Base-by-base conservation (phyloP, 1,140 invertebrate species). In the Drosophila biarmipes region DNA sequence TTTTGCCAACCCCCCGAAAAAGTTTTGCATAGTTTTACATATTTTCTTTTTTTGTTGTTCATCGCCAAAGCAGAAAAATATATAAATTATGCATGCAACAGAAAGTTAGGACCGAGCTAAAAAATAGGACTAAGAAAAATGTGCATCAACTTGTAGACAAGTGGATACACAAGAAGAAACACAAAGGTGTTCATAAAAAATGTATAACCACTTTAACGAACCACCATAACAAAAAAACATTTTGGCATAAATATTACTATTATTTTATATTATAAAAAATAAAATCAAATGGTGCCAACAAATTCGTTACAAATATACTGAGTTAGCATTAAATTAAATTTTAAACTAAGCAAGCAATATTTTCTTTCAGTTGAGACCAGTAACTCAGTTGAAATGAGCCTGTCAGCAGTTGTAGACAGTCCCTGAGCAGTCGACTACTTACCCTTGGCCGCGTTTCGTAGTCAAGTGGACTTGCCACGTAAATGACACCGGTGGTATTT, bases 371-470 rank as follows among this genome's bases (percentile, higher is more conserved):
- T 53, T 11, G 12, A 24, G n/a, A 8, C 17, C 34, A 53, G 55
- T 52, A n/a, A 11, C 11, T 24, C 8, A 15, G 27, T 29, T 29
- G 2, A 66, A 57, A 48, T 42, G 27, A 54, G 35, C 38, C 27
- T 63, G 52, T 15, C 34, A 48, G 17, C 43, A 61, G 35, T 29
- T 40, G 43, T 34, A 63, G 63, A 27, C 42, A 31, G 19, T 63
- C 43, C 11, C 37, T 14, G 19, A 11, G 15, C 35, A 5, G 37
- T 42, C 15, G 6, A 34, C 35, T 46, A 93, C 94, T 92, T 94
- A 96, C 93, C 93, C 94, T 93, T 93, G 95, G 94, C 91, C 95
- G 92, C 51, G 95, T 95, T 92, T 96, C 96, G 85, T 96, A 96
- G 91, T 96, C 95, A 17, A 96, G 92, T 42, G 95, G 94, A 55